Conservation (phyloP, 1,140 invertebrate species). For the Drosophila novamexicana region DNA sequence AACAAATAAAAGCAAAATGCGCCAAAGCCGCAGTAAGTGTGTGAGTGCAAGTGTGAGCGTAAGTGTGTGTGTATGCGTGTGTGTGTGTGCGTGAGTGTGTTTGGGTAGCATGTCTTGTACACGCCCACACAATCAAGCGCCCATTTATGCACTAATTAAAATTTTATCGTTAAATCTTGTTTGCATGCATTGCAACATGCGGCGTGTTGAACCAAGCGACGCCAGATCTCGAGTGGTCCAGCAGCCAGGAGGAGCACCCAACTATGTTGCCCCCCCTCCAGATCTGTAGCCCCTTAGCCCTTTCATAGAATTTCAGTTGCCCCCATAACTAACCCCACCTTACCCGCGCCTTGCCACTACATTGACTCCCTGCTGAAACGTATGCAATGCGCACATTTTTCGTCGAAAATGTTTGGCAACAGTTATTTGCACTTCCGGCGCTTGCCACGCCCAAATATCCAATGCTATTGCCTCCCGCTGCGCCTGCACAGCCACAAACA, state of each 20-base stretch:
- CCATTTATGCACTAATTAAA: slow-evolving; percentile 83
- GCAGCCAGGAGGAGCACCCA: slow-evolving; percentile 13
- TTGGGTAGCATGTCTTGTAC: slow-evolving; percentile 53
- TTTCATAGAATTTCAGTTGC: background rate
- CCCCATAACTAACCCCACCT: slow-evolving; percentile 2
- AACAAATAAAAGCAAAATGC: slow-evolving; percentile 75
- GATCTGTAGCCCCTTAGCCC: background rate
- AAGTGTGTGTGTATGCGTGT: slow-evolving; percentile 5
- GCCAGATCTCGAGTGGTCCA: slow-evolving; percentile 19
- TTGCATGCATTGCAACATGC: slow-evolving; percentile 79
- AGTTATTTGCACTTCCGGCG: slow-evolving; percentile 77
- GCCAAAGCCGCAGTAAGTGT: slow-evolving; percentile 72
- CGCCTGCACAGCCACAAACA: background rate
- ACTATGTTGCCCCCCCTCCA: background rate
- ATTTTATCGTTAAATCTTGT: slow-evolving; percentile 83
- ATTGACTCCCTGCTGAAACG: slow-evolving; percentile 30
- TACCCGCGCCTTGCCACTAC: background rate
- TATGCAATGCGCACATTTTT: slow-evolving; percentile 75
- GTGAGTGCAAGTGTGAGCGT: background rate
- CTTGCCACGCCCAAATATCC: slow-evolving; percentile 34
- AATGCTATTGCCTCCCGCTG: slow-evolving; percentile 1
- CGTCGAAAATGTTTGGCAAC: slow-evolving; percentile 78
- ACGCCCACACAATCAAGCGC: slow-evolving; percentile 81
- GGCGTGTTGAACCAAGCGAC: slow-evolving; percentile 42
- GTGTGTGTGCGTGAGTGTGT: slow-evolving; percentile 17